Base-by-base conservation (phyloP, 2,888 invertebrate species). In the Protodeltote pygarga region DNA sequence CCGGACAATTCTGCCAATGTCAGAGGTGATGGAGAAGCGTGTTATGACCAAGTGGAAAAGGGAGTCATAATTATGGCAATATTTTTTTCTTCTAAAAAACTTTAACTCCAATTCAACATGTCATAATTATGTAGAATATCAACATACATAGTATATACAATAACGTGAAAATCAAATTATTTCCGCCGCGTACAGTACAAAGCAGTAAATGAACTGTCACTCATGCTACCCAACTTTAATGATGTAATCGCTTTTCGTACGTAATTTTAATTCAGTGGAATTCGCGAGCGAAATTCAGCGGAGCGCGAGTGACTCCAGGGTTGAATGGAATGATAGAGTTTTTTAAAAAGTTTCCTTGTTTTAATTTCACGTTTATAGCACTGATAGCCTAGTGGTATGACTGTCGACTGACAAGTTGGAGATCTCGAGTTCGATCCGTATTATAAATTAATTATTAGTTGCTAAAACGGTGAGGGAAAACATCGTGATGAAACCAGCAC, bases 151-250 rank as follows among this genome's bases (percentile, higher is more conserved):
- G 5, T 15, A 27, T 24, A 49, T 21, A 31, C 25, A 45, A 38
- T 2, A 19, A 21, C 8, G 41, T 37, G 44, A 37, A 54, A 57
- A 48, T 54, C 23, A 54, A 52, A 61, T 69, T 68, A 60, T 39
- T 49, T 48, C 32, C 42, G 11, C 20, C 35, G 10, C 23, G 0
- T n/a, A n/a, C 8, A 24, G 38, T 25, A 28, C 32, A 50, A 37
- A 39, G 46, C 35, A 20, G 39, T 47, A 61, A 71, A 65, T 65
- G 55, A 63, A 50, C 65, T 72, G 72, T 66, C 69, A 71, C 57
- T 71, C 65, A 69, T 58, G 64, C 50, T 38, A 38, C 25, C 51
- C 58, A 61, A 71, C 60, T 66, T 66, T 58, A 66, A 65, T 62
- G 64, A 59, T 53, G 23, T 63, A 71, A 71, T 71, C 69, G 59